Conservation (phyloP, 2,888 invertebrate genomes). For the Ochlodes sylvanus region DNA sequence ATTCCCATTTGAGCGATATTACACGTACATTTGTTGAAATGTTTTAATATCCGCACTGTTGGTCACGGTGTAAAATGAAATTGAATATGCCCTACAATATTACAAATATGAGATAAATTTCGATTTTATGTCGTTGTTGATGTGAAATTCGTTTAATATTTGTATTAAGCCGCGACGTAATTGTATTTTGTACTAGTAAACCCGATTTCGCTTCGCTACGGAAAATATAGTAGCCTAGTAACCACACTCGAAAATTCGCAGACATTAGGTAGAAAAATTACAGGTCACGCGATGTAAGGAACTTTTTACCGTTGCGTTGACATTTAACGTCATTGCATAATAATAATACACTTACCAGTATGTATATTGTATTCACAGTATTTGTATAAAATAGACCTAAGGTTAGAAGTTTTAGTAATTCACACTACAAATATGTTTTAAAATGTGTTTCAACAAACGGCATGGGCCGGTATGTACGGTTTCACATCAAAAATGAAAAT, state of each 20-base stretch:
- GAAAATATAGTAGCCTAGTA: too few species aligned
- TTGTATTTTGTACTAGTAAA: too few species aligned
- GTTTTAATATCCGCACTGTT: slow-evolving; percentile 6
- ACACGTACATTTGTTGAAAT: background rate
- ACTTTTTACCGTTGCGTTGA: too few species aligned
- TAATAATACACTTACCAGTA: too few species aligned
- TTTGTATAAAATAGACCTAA: background rate
- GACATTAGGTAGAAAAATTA: too few species aligned
- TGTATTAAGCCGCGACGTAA: too few species aligned
- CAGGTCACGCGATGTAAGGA: too few species aligned
- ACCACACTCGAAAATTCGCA: too few species aligned
- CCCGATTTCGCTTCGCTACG: too few species aligned
- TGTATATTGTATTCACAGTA: too few species aligned
- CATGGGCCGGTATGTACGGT: background rate
- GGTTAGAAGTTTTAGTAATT: slow-evolving; percentile 10
- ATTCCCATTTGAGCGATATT: background rate
- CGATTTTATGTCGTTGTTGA: background rate
- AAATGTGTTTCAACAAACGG: slow-evolving; percentile 8
- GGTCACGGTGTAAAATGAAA: background rate
- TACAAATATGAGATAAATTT: background rate
- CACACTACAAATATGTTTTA: slow-evolving; percentile 20
- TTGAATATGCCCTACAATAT: slow-evolving; percentile 1
- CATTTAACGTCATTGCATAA: too few species aligned
- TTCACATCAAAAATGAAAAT: slow-evolving; percentile 23
- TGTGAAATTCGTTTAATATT: too few species aligned